Percentiles rank a stretch among this genome's conserved stretches.
These are phyloP conservation scores for Oncorhynchus keta DNA, from an alignment of 2,113 vertebrate genomes.

Conservation along the genomic window DNA sequence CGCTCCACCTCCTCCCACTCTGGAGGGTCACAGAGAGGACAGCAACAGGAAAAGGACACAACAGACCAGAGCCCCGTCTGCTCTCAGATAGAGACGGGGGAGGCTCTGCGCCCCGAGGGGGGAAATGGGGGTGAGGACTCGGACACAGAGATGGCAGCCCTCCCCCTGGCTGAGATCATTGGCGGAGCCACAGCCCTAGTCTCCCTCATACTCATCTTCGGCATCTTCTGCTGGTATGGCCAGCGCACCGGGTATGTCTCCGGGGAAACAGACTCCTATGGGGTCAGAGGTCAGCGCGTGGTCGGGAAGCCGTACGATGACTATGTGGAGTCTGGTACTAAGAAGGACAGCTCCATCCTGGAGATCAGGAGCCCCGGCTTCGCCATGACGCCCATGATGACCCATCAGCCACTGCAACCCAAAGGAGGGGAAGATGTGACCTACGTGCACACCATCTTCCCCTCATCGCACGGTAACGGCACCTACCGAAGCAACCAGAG, in stretches of 20 bases:
- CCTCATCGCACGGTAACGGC: conserved; percentile 86
- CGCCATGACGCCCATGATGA: conserved; percentile 86
- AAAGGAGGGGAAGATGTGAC: conserved; percentile 83
- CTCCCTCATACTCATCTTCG: conserved; percentile 85
- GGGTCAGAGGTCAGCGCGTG: conserved; percentile 62
- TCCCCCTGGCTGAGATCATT: conserved; percentile 88
- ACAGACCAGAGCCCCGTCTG: conserved; percentile 84
- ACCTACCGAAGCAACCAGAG: conserved; percentile 77
- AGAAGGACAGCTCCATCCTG: conserved; percentile 93
- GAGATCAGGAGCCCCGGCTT: conserved; percentile 86
- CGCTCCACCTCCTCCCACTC: conserved; percentile 69
- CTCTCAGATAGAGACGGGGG: conserved; percentile 86
- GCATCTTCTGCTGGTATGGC: conserved; percentile 89
- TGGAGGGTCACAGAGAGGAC: conserved; percentile 60
- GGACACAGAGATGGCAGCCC: conserved; percentile 79
- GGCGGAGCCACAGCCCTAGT: conserved; percentile 86
- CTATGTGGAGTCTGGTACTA: conserved; percentile 90
- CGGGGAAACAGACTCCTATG: conserved; percentile 72
- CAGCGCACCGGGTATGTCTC: conserved; percentile 84
- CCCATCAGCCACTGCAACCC: conserved; percentile 81
- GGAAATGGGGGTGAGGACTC: conserved; percentile 73
- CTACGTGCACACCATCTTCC: conserved; percentile 91
- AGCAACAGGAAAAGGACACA: conserved; percentile 74
- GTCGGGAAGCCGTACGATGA: conserved; percentile 82
- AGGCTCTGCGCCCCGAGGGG: conserved; percentile 68